phyloP scores from a whole-genome alignment of 2,113 vertebrate genomes.

The Mungos mungo region DNA sequence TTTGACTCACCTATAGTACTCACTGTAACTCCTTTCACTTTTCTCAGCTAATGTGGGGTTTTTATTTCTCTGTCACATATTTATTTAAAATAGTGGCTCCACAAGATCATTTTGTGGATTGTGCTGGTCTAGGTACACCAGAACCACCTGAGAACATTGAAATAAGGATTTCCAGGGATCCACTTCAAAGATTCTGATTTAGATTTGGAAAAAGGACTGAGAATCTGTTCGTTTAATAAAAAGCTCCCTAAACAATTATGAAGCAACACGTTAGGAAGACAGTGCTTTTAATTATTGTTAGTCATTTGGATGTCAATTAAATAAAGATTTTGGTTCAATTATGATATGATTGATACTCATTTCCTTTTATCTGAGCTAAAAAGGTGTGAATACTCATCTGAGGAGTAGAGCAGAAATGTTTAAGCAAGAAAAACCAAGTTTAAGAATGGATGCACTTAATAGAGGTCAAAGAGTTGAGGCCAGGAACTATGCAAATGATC shows the following conservation, averaged over 20 bases:
- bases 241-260: background rate
- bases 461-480: background rate
- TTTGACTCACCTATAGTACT: background rate
- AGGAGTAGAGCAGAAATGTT: background rate
- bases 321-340: background rate
- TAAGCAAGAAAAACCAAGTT: background rate
- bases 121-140: background rate
- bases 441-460: background rate
- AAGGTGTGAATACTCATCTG: background rate
- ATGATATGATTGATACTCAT: background rate
- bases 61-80: background rate
- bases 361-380: background rate
- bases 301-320: background rate
- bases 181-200: background rate
- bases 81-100: background rate
- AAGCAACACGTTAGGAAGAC: background rate
- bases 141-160: background rate
- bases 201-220: background rate
- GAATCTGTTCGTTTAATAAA: background rate
- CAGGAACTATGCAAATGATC: background rate
- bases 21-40: background rate
- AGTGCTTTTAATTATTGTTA: background rate
- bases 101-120: background rate
- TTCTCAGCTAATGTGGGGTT: background rate
- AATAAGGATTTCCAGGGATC: background rate